Evolutionary conservation across 1,140 invertebrate genomes (phyloP), one percentile per base, ranked within the genome.

Genomic region (Drosophila takahashii): DNA sequence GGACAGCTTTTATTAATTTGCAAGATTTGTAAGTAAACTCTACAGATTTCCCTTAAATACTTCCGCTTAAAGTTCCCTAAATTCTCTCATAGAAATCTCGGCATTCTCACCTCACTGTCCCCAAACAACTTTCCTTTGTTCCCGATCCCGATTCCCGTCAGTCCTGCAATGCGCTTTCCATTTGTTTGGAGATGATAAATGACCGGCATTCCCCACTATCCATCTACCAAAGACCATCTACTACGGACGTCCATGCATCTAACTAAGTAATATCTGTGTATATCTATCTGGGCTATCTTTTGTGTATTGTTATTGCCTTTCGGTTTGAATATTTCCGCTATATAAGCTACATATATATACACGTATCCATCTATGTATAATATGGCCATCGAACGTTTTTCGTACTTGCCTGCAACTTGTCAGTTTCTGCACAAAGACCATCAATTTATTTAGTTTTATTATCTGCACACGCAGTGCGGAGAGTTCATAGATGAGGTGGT

Each of bases 401-500:
- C 48, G 54, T 51, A 75, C 48, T 34, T 84, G 69, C 73, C 67
- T 79, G 83, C 79, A 86, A 86, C 79, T 86, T 86, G 83, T 86
- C 83, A 86, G 83, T 86, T 86, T 86, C 44, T 86, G 79, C 84
- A 81, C 83, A 86, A 87, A 87, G 79, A 86, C 83, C 83, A 86
- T 86, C 84, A 86, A 86, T 86, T 86, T 86, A 86, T 86, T 89
- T 83, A 89, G 84, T 86, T 86, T 89, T 86, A 86, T 86, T 86
- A 86, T 86, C 79, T 86, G 83, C 83, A 87, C 83, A 87, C 84
- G 75, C 83, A 87, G 83, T 71, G 67, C 65, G 79, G 69, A 56
- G 44, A 65, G 59, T 59, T 44, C 50, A 57, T 76, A 58, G 36
- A 41, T 32, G 51, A 36, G 32, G 45, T 15, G 67, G 29, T 50